Conservation (phyloP, 2,797 vertebrate genomes). For the Chaunax sp. region DNA sequence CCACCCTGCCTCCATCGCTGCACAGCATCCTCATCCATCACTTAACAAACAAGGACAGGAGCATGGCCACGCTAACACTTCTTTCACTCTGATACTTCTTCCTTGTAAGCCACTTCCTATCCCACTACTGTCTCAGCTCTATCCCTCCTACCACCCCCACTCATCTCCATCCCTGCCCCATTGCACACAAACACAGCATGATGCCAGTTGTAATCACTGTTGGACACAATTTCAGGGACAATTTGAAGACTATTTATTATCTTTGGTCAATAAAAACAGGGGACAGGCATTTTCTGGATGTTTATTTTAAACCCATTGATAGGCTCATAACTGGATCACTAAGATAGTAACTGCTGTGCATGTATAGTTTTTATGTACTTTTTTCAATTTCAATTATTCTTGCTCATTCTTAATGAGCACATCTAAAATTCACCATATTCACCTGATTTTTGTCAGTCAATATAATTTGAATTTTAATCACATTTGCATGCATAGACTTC, state of each 20-base stretch:
- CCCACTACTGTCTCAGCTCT: slow-evolving; percentile 59
- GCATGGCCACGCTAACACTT: slow-evolving; percentile 90
- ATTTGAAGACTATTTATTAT: slow-evolving; percentile 99
- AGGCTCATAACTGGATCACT: slow-evolving; percentile 72
- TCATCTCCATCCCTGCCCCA: slow-evolving; percentile 68
- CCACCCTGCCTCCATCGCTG: slow-evolving; percentile 54
- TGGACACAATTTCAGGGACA: slow-evolving; percentile 99
- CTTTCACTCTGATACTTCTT: slow-evolving; percentile 56
- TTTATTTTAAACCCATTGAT: slow-evolving; percentile 81
- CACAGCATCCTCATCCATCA: slow-evolving; percentile 72
- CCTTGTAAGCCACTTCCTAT: slow-evolving; percentile 75
- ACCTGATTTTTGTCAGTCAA: not conserved
- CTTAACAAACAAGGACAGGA: slow-evolving; percentile 87
- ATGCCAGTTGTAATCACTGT: slow-evolving; percentile 97
- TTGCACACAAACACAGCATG: slow-evolving; percentile 93
- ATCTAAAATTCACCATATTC: not conserved
- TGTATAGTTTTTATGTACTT: slow-evolving; percentile 8
- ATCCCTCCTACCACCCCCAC: slow-evolving; percentile 43
- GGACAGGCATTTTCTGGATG: slow-evolving; percentile 76
- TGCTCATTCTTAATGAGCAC: slow-evolving; percentile 11
- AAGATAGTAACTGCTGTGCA: slow-evolving; percentile 49
- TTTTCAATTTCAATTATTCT: slow-evolving; percentile 25
- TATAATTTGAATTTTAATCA: not conserved
- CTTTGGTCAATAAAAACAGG: slow-evolving; percentile 90
- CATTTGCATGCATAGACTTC: not conserved